phyloP scores from a whole-genome alignment of 2,113 vertebrate species.

The Asarcornis scutulata region DNA sequence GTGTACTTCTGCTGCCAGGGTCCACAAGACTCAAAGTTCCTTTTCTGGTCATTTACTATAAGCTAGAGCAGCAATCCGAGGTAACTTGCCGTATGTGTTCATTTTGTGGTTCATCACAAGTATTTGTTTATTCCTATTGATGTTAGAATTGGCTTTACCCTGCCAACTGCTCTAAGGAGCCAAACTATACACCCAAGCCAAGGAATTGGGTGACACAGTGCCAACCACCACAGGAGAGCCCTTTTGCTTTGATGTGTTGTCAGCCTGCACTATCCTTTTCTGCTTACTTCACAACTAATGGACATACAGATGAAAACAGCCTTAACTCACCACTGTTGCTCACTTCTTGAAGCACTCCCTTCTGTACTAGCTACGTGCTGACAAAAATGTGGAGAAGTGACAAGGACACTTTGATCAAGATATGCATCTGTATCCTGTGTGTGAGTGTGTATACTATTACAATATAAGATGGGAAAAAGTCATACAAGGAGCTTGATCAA shows the following conservation, averaged over 20 bases:
- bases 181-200: background rate
- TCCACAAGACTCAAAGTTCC: background rate
- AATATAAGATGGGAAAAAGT: conserved; percentile 40
- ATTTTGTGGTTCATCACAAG: background rate
- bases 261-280: background rate
- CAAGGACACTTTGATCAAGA: conserved; percentile 50
- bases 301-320: background rate
- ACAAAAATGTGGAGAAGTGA: conserved; percentile 8
- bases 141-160: background rate
- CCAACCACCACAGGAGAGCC: background rate
- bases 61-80: background rate
- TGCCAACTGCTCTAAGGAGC: background rate
- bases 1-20: background rate
- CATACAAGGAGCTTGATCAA: conserved; percentile 57
- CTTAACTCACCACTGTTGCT: background rate
- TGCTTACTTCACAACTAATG: background rate
- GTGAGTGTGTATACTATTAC: background rate
- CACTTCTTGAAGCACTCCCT: background rate
- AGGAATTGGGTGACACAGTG: background rate
- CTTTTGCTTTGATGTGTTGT: background rate
- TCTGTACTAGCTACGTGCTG: background rate
- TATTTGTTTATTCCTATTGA: background rate
- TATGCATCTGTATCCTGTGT: background rate
- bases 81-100: background rate
- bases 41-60: background rate